Evolutionary conservation across 2,888 invertebrate species (phyloP).

Genomic region (Cyaniris semiargus): DNA sequence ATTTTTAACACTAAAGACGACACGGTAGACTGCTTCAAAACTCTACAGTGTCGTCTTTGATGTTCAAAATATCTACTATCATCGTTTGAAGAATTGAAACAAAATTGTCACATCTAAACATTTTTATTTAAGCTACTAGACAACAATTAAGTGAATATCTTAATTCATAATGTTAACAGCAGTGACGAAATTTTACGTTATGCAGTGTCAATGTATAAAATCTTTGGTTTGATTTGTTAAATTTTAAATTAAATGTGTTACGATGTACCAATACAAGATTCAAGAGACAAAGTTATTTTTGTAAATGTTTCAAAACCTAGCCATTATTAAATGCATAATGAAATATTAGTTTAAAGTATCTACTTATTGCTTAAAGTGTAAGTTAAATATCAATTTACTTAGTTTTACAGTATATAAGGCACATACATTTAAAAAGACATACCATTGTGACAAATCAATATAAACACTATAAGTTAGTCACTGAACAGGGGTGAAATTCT

Average conservation of each 20-base stretch:
- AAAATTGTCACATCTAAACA: slow-evolving; percentile 12
- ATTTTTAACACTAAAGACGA: too few relatives aligned
- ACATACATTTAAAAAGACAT: background rate
- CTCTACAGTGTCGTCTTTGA: too few relatives aligned
- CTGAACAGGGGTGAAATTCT: background rate
- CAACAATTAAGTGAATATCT: background rate
- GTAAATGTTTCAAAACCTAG: background rate
- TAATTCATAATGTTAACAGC: background rate
- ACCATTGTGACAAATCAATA: slow-evolving; percentile 1
- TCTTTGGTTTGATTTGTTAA: background rate
- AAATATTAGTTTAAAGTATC: slow-evolving; percentile 6
- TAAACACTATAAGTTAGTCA: background rate
- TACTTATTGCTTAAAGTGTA: background rate
- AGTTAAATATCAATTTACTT: background rate
- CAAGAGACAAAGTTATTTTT: background rate
- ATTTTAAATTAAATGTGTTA: background rate
- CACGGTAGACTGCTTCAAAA: too few relatives aligned
- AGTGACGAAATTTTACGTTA: background rate
- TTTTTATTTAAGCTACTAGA: slow-evolving; percentile 21
- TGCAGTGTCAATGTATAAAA: background rate
- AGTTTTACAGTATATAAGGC: background rate
- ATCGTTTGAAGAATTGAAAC: background rate
- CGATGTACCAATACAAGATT: background rate
- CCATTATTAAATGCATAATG: slow-evolving; percentile 3
- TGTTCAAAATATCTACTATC: too few relatives aligned